Conservation (phyloP, 2,113 vertebrate species). For the Mungos mungo region DNA sequence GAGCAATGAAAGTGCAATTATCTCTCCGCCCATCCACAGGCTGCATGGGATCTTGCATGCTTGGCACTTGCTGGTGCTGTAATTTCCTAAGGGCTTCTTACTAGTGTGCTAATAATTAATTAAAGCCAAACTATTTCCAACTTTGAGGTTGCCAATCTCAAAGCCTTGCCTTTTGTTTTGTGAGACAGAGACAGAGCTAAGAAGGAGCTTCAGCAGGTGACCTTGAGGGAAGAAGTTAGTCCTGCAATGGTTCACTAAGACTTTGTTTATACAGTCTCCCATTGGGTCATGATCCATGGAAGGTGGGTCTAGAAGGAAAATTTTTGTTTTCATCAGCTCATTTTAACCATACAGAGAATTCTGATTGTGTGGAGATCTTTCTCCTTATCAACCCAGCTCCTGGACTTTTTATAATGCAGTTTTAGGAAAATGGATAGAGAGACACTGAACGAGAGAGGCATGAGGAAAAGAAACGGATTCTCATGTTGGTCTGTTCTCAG, state of each 20-base stretch:
- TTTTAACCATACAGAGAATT: background rate
- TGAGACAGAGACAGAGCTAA: background rate
- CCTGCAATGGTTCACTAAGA: slow-evolving; percentile 33
- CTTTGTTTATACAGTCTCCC: background rate
- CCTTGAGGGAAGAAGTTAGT: background rate
- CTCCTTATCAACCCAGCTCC: background rate
- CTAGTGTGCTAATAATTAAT: slow-evolving; percentile 67
- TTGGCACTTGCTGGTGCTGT: slow-evolving; percentile 27
- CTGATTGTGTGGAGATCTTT: background rate
- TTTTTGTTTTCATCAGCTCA: background rate
- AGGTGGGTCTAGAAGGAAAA: background rate
- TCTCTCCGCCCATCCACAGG: slow-evolving; percentile 19
- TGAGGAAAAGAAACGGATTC: background rate
- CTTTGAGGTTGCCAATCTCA: slow-evolving; percentile 27
- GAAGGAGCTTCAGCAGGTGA: slow-evolving; percentile 66
- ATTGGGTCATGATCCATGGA: background rate
- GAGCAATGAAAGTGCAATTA: background rate
- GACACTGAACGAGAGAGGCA: background rate
- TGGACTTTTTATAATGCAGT: background rate
- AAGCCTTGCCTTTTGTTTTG: slow-evolving; percentile 51
- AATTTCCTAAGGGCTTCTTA: slow-evolving; percentile 53
- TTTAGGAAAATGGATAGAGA: background rate
- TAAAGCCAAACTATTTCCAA: slow-evolving; percentile 55
- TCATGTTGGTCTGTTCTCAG: background rate
- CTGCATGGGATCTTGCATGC: background rate